These are phyloP conservation scores for Calliopsis andreniformis DNA, from an alignment of 1,140 invertebrate species.

Conservation along the genomic window DNA sequence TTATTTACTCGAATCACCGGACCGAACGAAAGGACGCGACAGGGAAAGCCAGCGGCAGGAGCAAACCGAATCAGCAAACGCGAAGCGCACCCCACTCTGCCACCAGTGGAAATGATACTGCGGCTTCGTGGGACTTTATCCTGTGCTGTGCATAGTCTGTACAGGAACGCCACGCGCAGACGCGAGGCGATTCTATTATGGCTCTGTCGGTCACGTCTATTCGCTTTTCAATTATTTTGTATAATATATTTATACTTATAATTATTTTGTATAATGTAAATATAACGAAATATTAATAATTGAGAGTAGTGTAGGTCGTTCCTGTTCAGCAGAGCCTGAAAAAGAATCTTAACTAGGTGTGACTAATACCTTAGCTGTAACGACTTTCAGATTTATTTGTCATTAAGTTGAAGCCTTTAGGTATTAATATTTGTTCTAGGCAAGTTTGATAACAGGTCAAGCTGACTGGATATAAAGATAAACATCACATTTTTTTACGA, in stretches of 20 bases:
- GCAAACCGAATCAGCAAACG: neutral
- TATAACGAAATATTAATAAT: too few relatives aligned
- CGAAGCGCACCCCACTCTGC: conserved; percentile 35
- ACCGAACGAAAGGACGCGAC: conserved; percentile 40
- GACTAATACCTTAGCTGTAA: too few relatives aligned
- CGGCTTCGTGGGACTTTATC: conserved; percentile 58
- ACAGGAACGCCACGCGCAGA: conserved; percentile 59
- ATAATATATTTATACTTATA: too few relatives aligned
- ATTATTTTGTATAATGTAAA: too few relatives aligned
- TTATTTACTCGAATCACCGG: conserved; percentile 14
- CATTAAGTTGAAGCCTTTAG: too few relatives aligned
- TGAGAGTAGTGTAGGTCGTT: too few relatives aligned
- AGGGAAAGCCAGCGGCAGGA: conserved; percentile 10
- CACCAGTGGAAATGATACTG: conserved; percentile 68
- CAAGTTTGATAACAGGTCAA: neutral
- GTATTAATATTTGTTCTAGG: neutral
- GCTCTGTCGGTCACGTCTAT: neutral
- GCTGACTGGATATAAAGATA: conserved; percentile 36
- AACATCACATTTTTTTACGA: conserved; percentile 11
- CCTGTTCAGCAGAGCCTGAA: too few relatives aligned
- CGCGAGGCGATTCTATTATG: conserved; percentile 47
- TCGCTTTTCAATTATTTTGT: neutral
- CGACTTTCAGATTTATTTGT: too few relatives aligned
- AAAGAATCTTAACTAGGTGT: too few relatives aligned
- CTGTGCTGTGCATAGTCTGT: conserved; percentile 39